A percentile compares a stretch with the other conserved stretches of the same genome.
Evolutionary conservation across 2,113 vertebrate genomes (phyloP).

Genomic region (Rhinichthys klamathensis): DNA sequence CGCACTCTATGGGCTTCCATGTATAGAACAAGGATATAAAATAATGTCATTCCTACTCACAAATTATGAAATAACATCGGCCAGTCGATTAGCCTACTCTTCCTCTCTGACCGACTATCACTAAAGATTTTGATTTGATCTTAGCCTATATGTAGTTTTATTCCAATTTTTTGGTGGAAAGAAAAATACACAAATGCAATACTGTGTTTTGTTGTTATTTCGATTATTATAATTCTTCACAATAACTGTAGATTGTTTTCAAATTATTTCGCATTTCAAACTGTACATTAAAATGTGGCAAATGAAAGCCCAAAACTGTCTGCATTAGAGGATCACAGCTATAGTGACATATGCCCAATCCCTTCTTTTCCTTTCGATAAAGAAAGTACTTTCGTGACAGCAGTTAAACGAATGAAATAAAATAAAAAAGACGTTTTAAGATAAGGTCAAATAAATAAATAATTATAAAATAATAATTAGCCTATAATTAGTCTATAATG

Average conservation of each 20-base stretch:
- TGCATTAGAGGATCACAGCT: background rate
- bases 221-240: background rate
- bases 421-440: background rate
- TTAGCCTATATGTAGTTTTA: background rate
- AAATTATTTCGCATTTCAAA: background rate
- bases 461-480: background rate
- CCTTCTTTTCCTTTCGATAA: background rate
- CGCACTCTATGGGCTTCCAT: constrained; percentile 13
- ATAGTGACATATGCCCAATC: background rate
- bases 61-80: constrained; percentile 29
- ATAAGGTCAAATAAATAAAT: background rate
- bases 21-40: constrained; percentile 24
- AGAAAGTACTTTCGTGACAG: background rate
- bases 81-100: constrained; percentile 4
- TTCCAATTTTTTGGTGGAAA: background rate
- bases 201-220: background rate
- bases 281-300: background rate
- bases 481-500: background rate
- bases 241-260: background rate
- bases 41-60: background rate
- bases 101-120: background rate
- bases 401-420: background rate
- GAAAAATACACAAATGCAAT: background rate
- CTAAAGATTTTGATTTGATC: background rate
- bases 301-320: background rate